Evolutionary conservation across 2,888 invertebrate species (phyloP).

Genomic region (Pseudococcus longispinus): DNA sequence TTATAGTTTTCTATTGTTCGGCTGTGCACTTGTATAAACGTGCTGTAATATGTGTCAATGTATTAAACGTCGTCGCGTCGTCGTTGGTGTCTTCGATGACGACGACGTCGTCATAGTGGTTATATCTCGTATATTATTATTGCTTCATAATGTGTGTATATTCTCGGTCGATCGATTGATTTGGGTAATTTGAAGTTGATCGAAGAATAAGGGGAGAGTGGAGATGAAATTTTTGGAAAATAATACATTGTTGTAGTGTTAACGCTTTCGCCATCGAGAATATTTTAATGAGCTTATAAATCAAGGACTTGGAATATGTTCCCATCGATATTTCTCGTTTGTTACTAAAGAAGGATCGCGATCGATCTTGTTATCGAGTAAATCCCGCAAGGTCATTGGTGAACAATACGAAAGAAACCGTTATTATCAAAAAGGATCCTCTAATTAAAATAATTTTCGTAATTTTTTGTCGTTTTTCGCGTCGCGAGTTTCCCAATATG

Average conservation of each 20-base stretch:
- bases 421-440: neutral
- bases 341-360: neutral
- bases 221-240: neutral
- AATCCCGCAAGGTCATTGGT: neutral
- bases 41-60: constrained; percentile 12
- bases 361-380: neutral
- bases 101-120: neutral
- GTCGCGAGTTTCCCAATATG: neutral
- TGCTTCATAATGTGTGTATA: too few species aligned
- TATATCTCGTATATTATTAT: neutral
- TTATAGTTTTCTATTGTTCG: constrained; percentile 21
- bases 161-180: neutral
- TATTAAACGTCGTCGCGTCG: neutral
- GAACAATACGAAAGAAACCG: constrained; percentile 1
- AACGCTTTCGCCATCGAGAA: neutral
- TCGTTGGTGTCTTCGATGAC: neutral
- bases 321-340: neutral
- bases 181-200: neutral
- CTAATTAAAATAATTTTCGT: constrained; percentile 8
- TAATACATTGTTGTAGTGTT: neutral
- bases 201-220: neutral
- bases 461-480: neutral
- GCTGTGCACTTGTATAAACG: neutral
- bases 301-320: constrained; percentile 1
- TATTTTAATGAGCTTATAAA: neutral